phyloP scores from a whole-genome alignment of 2,888 invertebrate genomes.

The Crossocerus cetratus region DNA sequence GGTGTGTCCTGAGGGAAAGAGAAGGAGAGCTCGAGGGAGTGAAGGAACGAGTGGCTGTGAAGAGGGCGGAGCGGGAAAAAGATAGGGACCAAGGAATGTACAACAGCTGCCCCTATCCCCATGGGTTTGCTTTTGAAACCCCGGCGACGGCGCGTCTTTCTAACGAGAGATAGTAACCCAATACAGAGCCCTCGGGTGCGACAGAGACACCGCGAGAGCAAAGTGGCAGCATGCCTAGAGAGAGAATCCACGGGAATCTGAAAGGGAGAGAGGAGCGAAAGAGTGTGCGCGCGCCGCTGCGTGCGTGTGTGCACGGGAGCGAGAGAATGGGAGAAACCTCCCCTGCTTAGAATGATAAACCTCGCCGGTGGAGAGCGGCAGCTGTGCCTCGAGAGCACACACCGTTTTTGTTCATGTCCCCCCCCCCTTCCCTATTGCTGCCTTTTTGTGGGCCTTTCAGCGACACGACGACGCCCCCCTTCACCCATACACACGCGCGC shows the following conservation, averaged over 20 bases:
- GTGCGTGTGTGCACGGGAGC: too few relatives aligned
- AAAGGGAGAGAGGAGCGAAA: conserved; percentile 20
- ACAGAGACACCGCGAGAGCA: background rate
- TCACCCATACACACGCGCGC: conserved; percentile 1
- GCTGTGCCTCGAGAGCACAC: conserved; percentile 50
- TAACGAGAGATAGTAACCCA: conserved; percentile 63
- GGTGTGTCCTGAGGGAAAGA: conserved; percentile 22
- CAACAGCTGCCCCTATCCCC: conserved; percentile 69
- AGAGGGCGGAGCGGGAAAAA: conserved; percentile 30
- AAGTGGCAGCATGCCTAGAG: conserved; percentile 25
- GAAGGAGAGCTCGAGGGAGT: conserved; percentile 11
- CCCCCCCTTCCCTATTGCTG: conserved; percentile 11
- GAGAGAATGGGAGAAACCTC: conserved; percentile 51
- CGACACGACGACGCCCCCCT: background rate
- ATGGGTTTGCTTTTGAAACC: conserved; percentile 66
- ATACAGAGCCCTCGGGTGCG: conserved; percentile 22
- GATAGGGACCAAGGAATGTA: conserved; percentile 64
- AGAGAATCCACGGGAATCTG: conserved; percentile 17
- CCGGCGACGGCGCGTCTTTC: conserved; percentile 37
- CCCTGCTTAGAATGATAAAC: conserved; percentile 62
- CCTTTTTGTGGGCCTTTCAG: conserved; percentile 14
- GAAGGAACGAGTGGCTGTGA: background rate
- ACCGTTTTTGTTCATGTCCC: conserved; percentile 40
- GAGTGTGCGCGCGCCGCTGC: too few relatives aligned
- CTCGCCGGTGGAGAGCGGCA: conserved; percentile 45